Evolutionary conservation across 2,797 vertebrate genomes (phyloP), one percentile per base, ranked within the genome.

Genomic region (Cercopithecus diana): DNA sequence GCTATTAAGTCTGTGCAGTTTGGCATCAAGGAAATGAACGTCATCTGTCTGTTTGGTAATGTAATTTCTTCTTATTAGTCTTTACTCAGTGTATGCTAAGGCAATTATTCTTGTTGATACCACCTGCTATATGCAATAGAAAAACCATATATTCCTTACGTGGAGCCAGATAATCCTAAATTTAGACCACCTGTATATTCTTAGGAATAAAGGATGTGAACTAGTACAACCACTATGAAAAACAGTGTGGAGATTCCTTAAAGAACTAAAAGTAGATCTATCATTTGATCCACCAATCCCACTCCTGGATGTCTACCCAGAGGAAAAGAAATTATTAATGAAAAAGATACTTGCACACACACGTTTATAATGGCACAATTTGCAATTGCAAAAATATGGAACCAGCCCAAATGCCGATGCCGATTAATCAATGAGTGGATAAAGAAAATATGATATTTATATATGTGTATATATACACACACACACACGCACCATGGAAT

Each of bases 41-140:
- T 70, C 50, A n/a, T 92, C 64, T 80, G 48, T 92, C 61, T 90
- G 30, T 95, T 97, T 96, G 86, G 28, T 93, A 93, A 94, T 96
- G 11, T 84, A 48, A 85, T 88, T 96, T 95, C 33, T 91, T 97
- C 70, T 95, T 90, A 67, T 93, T 88, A 86, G 70, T 92, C 83
- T 95, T 97, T 85, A 64, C 50, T 97, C 52, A 64, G 58, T 70
- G 70, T 81, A 45, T 30, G n/a, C 72, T n/a, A 95, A 97, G 30
- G 81, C 22, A 57, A 17, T 95, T 89, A 52, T 64, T 95, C 85
- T 88, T 64, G 26, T 81, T 96, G 94, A 86, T 20, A 79, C 26
- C 33, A 72, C 64, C 61, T 84, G 24, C 48, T 52, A 9, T 39
- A 77, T 64, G 33, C 72, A 73, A 88, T 70, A 52, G 20, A 43